These are phyloP conservation scores for Acanthornis magna DNA, from an alignment of 2,797 vertebrate genomes.

Conservation along the genomic window DNA sequence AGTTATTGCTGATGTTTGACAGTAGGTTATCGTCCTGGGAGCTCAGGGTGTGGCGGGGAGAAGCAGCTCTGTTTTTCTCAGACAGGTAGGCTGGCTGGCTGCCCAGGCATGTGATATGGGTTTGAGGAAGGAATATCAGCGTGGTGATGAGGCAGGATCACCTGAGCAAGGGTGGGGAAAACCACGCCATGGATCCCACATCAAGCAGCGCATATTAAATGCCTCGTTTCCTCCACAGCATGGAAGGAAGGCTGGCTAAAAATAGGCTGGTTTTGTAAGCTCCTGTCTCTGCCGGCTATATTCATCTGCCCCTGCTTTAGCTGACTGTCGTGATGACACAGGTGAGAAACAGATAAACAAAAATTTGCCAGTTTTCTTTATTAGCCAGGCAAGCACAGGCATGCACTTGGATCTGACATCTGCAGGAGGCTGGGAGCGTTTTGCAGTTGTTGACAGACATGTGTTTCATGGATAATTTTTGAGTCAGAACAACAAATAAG, in stretches of 20 bases:
- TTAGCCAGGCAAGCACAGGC: slow-evolving; percentile 4
- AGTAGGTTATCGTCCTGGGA: neutral
- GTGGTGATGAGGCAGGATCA: neutral
- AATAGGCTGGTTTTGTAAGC: slow-evolving; percentile 51
- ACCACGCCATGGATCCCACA: slow-evolving; percentile 14
- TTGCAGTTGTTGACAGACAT: neutral
- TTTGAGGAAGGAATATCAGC: neutral
- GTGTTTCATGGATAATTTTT: neutral
- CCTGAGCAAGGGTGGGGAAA: slow-evolving; percentile 25
- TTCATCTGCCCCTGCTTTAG: slow-evolving; percentile 1
- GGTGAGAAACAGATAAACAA: slow-evolving; percentile 47
- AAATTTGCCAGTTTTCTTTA: slow-evolving; percentile 6
- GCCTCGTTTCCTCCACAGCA: neutral
- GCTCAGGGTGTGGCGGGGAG: slow-evolving; percentile 31
- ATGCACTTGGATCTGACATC: neutral
- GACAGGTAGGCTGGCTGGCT: slow-evolving; percentile 52
- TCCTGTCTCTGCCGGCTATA: slow-evolving; percentile 11
- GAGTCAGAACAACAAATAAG: neutral
- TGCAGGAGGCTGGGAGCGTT: neutral
- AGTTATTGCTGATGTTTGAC: slow-evolving; percentile 17
- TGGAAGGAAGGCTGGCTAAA: slow-evolving; percentile 41
- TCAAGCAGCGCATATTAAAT: neutral
- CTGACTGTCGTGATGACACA: slow-evolving; percentile 28
- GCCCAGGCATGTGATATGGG: neutral
- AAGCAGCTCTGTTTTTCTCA: slow-evolving; percentile 49